phyloP scores from a whole-genome alignment of 2,888 invertebrate species.

The Xylocampa areola region DNA sequence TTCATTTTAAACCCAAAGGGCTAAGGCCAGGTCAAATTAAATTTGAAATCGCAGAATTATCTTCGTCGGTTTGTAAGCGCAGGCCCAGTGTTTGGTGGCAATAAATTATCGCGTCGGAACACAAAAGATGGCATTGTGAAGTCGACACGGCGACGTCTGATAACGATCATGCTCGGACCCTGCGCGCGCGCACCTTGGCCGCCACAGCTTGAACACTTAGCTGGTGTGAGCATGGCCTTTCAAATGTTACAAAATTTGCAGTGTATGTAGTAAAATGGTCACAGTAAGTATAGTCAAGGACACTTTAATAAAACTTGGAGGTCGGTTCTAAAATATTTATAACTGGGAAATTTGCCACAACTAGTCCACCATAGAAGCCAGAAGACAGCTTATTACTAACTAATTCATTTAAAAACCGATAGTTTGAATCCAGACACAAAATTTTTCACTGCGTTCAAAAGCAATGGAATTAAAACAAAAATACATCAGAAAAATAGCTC shows the following conservation, averaged over 20 bases:
- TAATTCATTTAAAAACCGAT: constrained; percentile 10
- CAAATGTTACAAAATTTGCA: constrained; percentile 14
- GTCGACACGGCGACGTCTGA: constrained; percentile 85
- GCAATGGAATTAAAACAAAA: constrained; percentile 27
- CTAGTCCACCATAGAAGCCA: background rate
- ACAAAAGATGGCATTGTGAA: constrained; percentile 87
- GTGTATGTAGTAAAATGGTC: background rate
- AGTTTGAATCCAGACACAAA: constrained; percentile 5
- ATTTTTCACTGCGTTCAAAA: constrained; percentile 14
- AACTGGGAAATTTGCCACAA: no score
- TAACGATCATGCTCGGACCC: constrained; percentile 75
- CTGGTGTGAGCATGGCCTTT: constrained; percentile 33
- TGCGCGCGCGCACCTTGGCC: constrained; percentile 47
- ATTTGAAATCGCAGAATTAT: constrained; percentile 77
- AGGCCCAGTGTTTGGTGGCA: constrained; percentile 80
- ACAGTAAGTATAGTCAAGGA: background rate
- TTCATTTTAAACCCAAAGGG: constrained; percentile 59
- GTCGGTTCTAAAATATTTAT: no score
- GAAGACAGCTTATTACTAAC: constrained; percentile 15
- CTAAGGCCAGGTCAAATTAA: constrained; percentile 71
- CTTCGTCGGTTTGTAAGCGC: constrained; percentile 78
- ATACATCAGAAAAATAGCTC: constrained; percentile 37
- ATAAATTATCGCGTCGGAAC: constrained; percentile 87
- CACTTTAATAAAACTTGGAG: background rate
- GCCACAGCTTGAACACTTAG: constrained; percentile 52